Evolutionary conservation across 2,888 invertebrate genomes (phyloP).

Genomic region (Oligia fasciuncula): DNA sequence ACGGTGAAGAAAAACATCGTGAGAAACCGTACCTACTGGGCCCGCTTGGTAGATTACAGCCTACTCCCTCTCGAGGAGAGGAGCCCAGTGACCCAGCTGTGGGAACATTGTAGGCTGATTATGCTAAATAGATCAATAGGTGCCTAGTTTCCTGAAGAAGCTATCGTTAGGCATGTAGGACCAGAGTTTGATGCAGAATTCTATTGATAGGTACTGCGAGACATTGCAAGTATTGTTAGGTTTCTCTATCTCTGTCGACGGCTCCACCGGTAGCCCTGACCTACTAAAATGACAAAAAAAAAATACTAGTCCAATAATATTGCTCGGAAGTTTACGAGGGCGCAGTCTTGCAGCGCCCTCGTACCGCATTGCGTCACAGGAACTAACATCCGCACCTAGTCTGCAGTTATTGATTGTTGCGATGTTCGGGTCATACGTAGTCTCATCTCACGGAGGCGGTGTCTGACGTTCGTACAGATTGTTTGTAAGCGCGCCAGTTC

Average conservation of each 20-base stretch:
- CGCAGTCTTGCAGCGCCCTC: neutral
- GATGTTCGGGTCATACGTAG: neutral
- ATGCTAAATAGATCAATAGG: neutral
- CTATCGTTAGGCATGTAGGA: neutral
- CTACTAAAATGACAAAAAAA: neutral
- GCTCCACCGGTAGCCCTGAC: no score
- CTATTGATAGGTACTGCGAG: neutral
- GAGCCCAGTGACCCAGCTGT: no score
- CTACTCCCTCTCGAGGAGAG: no score
- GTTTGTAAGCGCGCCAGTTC: neutral
- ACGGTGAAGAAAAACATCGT: no score
- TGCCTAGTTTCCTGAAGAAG: neutral
- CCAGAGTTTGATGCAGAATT: neutral
- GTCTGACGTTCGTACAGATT: neutral
- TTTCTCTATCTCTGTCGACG: neutral
- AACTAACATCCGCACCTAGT: neutral
- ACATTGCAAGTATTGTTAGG: neutral
- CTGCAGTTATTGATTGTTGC: slow-evolving; percentile 1
- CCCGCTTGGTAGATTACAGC: no score
- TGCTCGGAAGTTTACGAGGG: neutral
- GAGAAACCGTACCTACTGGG: no score
- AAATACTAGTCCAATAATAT: neutral
- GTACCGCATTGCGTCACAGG: neutral
- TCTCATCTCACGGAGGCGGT: neutral
- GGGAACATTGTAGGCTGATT: no score